These are phyloP conservation scores for Heterocephalus glaber DNA, from an alignment of 2,113 vertebrate species.

Conservation along the genomic window DNA sequence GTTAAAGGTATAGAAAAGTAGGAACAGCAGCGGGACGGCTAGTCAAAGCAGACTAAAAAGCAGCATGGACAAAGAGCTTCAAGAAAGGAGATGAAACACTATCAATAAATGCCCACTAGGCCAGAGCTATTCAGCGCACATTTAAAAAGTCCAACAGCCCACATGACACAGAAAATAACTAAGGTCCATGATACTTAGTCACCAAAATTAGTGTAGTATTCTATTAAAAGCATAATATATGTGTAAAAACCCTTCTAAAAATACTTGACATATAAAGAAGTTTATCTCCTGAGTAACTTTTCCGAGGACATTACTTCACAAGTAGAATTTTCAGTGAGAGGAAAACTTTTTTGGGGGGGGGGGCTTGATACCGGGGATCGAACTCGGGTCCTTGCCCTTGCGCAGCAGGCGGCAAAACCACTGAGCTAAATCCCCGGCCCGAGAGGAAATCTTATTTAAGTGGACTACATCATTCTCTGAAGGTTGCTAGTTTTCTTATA, in stretches of 20 bases:
- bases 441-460: neutral
- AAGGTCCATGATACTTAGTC: neutral
- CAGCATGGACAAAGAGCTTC: neutral
- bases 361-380: too few relatives aligned
- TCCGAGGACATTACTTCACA: conserved; percentile 32
- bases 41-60: neutral
- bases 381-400: too few relatives aligned
- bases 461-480: neutral
- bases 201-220: neutral
- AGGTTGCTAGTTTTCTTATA: neutral
- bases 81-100: conserved; percentile 11
- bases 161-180: neutral
- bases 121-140: neutral
- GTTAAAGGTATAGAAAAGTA: conserved; percentile 10
- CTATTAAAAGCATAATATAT: neutral
- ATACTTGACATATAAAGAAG: neutral
- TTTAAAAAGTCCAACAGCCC: neutral
- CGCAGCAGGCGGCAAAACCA: too few relatives aligned
- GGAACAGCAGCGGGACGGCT: neutral
- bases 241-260: conserved; percentile 35
- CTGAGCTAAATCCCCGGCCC: too few relatives aligned
- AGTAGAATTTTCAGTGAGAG: neutral
- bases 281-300: conserved; percentile 55
- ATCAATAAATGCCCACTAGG: neutral
- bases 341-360: too few relatives aligned